These are phyloP conservation scores for Stenodema calcarata DNA, from an alignment of 2,888 invertebrate genomes.

Conservation along the genomic window DNA sequence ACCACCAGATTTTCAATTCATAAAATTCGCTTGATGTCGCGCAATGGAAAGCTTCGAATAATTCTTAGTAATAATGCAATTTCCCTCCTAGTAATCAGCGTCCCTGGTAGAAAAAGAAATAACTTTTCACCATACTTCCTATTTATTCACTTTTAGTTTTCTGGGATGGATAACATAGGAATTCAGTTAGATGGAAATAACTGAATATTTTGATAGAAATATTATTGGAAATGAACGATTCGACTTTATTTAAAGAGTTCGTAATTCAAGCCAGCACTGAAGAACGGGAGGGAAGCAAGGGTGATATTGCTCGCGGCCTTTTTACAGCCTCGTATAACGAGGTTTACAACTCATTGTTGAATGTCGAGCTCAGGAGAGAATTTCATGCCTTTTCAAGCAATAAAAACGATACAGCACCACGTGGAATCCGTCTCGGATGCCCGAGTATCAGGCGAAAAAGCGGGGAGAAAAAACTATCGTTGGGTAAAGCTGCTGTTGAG, in stretches of 20 bases:
- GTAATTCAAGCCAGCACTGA: not conserved
- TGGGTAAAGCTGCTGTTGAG: not conserved
- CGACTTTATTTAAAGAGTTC: not conserved
- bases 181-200: too few relatives aligned
- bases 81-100: too few relatives aligned
- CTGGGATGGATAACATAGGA: too few relatives aligned
- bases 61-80: too few relatives aligned
- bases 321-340: not conserved
- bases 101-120: too few relatives aligned
- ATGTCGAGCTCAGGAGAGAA: not conserved
- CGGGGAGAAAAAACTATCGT: not conserved
- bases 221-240: too few relatives aligned
- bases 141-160: too few relatives aligned
- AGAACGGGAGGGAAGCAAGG: not conserved
- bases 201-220: too few relatives aligned
- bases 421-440: not conserved
- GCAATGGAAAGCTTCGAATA: too few relatives aligned
- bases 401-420: not conserved
- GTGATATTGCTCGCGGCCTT: not conserved
- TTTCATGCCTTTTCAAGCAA: not conserved
- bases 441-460: not conserved
- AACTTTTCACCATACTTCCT: too few relatives aligned
- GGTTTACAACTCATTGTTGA: slow-evolving; percentile 2
- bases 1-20: too few relatives aligned
- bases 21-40: too few relatives aligned